Conservation (phyloP, 2,888 invertebrate genomes). For the Flexamia atlantica region DNA sequence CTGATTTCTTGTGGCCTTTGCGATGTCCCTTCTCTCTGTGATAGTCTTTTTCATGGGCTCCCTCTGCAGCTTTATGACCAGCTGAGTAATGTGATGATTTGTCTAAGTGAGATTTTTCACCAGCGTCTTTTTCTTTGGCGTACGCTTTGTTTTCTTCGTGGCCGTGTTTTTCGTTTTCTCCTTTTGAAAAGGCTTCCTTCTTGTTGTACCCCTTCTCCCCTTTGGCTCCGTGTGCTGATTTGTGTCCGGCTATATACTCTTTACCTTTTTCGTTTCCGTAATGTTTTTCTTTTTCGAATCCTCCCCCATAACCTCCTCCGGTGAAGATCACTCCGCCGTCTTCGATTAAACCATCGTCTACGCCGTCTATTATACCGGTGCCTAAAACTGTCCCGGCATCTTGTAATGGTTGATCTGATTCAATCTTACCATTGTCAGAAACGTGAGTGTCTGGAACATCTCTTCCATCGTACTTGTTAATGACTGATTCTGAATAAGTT, state of each 20-base stretch:
- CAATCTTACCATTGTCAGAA: background rate
- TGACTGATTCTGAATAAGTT: background rate
- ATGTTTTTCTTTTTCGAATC: constrained; percentile 69
- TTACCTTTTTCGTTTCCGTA: constrained; percentile 75
- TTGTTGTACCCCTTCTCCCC: constrained; percentile 78
- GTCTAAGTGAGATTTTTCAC: constrained; percentile 78
- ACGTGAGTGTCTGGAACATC: background rate
- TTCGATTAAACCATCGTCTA: constrained; percentile 34
- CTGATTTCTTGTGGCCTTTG: constrained; percentile 84
- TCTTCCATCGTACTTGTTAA: constrained; percentile 11
- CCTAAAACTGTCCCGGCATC: constrained; percentile 19
- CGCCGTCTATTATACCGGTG: background rate
- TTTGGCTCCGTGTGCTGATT: constrained; percentile 78
- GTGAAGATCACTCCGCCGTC: constrained; percentile 53
- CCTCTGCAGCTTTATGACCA: constrained; percentile 77
- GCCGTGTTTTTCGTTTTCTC: constrained; percentile 78
- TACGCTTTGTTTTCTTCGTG: constrained; percentile 78
- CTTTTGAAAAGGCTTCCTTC: constrained; percentile 78
- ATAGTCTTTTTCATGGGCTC: constrained; percentile 77
- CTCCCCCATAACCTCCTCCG: constrained; percentile 59
- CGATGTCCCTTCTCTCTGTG: constrained; percentile 75
- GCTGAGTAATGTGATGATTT: constrained; percentile 78
- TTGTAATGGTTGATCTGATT: constrained; percentile 33
- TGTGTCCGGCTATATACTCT: constrained; percentile 76
- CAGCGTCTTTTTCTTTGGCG: constrained; percentile 77